Conservation (phyloP, 2,797 vertebrate species). For the Echiichthys vipera region DNA sequence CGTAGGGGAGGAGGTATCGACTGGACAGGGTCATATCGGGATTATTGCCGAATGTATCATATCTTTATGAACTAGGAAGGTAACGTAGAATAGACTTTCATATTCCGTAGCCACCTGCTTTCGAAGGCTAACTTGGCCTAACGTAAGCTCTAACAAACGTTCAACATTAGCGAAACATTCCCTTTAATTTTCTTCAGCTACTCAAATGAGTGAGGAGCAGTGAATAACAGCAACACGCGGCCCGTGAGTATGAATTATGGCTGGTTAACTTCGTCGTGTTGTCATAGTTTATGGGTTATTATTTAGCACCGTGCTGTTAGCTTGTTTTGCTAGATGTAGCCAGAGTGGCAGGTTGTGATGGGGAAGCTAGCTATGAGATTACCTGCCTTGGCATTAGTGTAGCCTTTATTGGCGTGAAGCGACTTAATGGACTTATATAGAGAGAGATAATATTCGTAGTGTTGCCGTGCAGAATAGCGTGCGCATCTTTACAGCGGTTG, state of each 20-base stretch:
- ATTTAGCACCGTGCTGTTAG: not conserved
- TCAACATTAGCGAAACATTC: not conserved
- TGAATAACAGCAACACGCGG: not conserved
- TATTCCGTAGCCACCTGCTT: not conserved
- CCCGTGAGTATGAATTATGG: not conserved
- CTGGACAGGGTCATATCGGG: not conserved
- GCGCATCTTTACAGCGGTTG: rapidly evolving
- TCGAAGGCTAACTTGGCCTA: not conserved
- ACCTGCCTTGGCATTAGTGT: too few relatives aligned
- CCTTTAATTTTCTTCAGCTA: not conserved
- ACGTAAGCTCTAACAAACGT: not conserved
- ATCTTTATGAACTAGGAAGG: not conserved
- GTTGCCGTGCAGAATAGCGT: rapidly evolving
- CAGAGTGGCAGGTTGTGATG: not conserved
- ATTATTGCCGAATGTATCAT: too few relatives aligned
- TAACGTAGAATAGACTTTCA: not conserved
- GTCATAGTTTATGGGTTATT: rapidly evolving
- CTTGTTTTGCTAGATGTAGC: not conserved
- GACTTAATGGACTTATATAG: not conserved
- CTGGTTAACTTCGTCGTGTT: rapidly evolving
- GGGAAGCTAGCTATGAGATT: not conserved
- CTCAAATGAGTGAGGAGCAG: not conserved
- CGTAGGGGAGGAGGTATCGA: not conserved
- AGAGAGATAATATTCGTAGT: not conserved
- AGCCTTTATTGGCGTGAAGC: not conserved